Base-by-base conservation (phyloP, 2,888 invertebrate genomes). In the Oscheius sp. region DNA sequence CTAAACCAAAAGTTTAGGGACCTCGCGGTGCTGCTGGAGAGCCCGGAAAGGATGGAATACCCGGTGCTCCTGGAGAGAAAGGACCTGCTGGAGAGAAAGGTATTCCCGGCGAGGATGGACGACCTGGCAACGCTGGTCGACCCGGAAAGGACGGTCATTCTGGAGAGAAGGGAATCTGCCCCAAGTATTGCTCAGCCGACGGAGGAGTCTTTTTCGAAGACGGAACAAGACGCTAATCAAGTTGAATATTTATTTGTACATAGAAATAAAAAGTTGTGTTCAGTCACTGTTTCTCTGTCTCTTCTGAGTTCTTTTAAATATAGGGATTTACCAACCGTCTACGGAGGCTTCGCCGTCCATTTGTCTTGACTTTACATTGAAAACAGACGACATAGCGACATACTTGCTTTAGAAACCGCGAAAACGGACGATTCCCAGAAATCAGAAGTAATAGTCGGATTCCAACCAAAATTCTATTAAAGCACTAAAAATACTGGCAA, bases 171-270 rank as follows among this genome's bases (percentile, higher is more conserved):
- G 81, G 81, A 51, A 76, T 81, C 32, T 81, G 81, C 73, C 81
- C 81, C 53, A 81, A 81, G 55, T 75, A 81, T 63, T 81, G 81
- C 63, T 65, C 78, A 1, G 77, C 78, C 47, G 81, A 81, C 58
- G 81, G 81, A 9, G 81, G 81, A 55, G 71, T 81, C 9, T 81
- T 81, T 72, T 81, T 79, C 72, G 81, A 81, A 60, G 79, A 81
- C 62, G 81, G 81, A 74, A 79, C 78, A 35, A 48, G 81, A 33
- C 75, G 81, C 47, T 81, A 75, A 74, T 47, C 11, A 48, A 51
- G 9, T 9, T 9, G 2, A 21, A 32, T 33, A 37, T 37, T 55
- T 68, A 68, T 55, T 53, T 68, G 55, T 66, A 66, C 66, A 66
- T 66, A 63, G 48, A 29, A n/a, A 58, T 21, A 58, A 58, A 58